phyloP scores from a whole-genome alignment of 2,888 invertebrate genomes.

The Macrosoma leucophasiata region DNA sequence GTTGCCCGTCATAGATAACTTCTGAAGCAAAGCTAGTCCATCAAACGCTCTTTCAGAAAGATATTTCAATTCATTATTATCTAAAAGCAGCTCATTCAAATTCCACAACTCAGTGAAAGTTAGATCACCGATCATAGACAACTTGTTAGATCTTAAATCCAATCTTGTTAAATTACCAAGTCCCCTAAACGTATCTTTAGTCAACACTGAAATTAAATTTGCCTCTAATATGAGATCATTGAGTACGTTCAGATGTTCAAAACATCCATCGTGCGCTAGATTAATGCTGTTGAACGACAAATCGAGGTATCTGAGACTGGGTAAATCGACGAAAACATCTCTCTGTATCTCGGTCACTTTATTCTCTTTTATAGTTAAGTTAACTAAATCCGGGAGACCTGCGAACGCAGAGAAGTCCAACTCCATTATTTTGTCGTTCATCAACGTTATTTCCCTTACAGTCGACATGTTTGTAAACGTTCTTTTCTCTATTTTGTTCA shows the following conservation, averaged over 20 bases:
- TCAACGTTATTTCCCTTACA: conserved; percentile 80
- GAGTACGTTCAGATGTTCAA: conserved; percentile 82
- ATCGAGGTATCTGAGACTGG: conserved; percentile 82
- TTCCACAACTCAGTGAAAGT: conserved; percentile 88
- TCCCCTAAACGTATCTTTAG: conserved; percentile 85
- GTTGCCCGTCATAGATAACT: conserved; percentile 85
- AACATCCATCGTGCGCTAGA: conserved; percentile 89
- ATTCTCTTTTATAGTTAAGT: conserved; percentile 85
- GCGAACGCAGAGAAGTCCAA: conserved; percentile 84
- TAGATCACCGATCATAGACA: conserved; percentile 86
- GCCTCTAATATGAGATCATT: conserved; percentile 86
- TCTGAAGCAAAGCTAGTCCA: conserved; percentile 82
- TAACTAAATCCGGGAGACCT: conserved; percentile 81
- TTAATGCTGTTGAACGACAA: conserved; percentile 92
- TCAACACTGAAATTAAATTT: conserved; percentile 84
- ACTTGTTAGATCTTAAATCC: conserved; percentile 84
- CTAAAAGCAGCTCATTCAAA: conserved; percentile 81
- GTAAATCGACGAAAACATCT: conserved; percentile 84
- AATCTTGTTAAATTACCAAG: conserved; percentile 82
- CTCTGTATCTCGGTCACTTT: conserved; percentile 84
- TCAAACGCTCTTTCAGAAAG: conserved; percentile 86
- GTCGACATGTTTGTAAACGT: conserved; percentile 86
- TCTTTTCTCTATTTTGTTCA: conserved; percentile 81
- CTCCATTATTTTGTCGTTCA: conserved; percentile 81
- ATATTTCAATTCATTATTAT: conserved; percentile 82